Base-by-base conservation (phyloP, 2,113 vertebrate species). In the Beaufortia kweichowensis region DNA sequence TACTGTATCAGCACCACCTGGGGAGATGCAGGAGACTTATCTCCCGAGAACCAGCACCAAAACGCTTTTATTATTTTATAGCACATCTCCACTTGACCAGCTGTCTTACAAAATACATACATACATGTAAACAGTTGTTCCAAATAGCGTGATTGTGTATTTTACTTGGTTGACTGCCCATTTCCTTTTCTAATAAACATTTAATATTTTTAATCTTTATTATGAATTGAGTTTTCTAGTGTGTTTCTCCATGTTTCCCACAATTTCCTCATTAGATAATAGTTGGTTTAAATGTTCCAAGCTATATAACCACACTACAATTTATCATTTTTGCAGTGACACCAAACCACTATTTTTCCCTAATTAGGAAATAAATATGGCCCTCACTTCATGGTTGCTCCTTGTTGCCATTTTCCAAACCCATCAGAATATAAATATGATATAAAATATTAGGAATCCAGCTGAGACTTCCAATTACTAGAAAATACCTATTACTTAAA, bases 391-490 rank as follows among this genome's bases (percentile, higher is more conserved):
- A 69, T 17, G 53, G 68, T 50, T 19, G 28, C 68, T 50, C 62
- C 68, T 76, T 35, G 68, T 70, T 60, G 53, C 50, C 23, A 11
- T 73, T 46, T 68, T 80, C 46, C 24, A 56, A 39, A 61, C 39
- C 39, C 69, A 41, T 69, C 75, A 21, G 72, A 82, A 84, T 73
- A 63, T 61, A n/a, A n/a, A n/a, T n/a, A n/a, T n/a, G n/a, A n/a
- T n/a, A n/a, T n/a, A 23, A 64, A 64, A 65, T 56, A 80, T 74
- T 79, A 65, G 28, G 75, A 73, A 33, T 39, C 31, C 84, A 29
- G 61, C 64, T 85, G 70, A 67, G 81, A 41, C 72, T 80, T 77
- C 83, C 28, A 83, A 84, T 72, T 74, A 62, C 46, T 64, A 24
- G 73, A 23, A 23, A 60, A 77, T 70, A 65, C 65, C 59, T 48